Percentiles rank a stretch among this genome's conserved stretches.
Evolutionary conservation across 2,888 invertebrate species (phyloP).

Genomic region (Aphodius sticticus): DNA sequence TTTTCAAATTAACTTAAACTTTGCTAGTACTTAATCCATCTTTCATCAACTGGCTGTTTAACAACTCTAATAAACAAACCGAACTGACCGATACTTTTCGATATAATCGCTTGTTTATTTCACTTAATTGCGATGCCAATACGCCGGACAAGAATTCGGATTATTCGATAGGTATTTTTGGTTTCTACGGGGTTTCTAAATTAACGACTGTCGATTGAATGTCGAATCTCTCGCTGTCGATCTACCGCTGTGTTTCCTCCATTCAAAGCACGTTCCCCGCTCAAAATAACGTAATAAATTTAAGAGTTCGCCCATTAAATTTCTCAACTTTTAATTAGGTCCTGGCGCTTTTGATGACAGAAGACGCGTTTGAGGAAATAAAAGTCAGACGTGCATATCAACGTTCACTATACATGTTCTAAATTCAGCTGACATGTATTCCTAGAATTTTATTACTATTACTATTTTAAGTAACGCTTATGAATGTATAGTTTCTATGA

Average conservation of each 20-base stretch:
- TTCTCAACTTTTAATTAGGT: neutral
- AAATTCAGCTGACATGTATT: no score
- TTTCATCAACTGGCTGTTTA: no score
- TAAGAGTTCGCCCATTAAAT: neutral
- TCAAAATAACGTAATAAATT: constrained; percentile 4
- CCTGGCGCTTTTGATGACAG: neutral
- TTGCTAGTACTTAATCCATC: no score
- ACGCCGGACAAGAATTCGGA: neutral
- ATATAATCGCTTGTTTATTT: neutral
- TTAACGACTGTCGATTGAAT: neutral
- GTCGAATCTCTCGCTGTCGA: neutral
- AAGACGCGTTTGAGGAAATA: constrained; percentile 4
- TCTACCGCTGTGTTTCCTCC: neutral
- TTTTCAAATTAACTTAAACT: no score
- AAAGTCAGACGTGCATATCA: neutral
- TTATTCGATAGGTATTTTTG: neutral
- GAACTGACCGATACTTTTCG: neutral
- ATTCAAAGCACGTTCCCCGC: neutral
- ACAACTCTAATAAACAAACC: no score
- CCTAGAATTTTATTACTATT: no score
- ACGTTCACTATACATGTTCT: no score
- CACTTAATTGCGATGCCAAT: neutral
- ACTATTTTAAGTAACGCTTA: no score
- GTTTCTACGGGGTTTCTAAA: neutral
- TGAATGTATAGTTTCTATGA: no score